Evolutionary conservation across 2,888 invertebrate species (phyloP).

Genomic region (Diarsia rubi): DNA sequence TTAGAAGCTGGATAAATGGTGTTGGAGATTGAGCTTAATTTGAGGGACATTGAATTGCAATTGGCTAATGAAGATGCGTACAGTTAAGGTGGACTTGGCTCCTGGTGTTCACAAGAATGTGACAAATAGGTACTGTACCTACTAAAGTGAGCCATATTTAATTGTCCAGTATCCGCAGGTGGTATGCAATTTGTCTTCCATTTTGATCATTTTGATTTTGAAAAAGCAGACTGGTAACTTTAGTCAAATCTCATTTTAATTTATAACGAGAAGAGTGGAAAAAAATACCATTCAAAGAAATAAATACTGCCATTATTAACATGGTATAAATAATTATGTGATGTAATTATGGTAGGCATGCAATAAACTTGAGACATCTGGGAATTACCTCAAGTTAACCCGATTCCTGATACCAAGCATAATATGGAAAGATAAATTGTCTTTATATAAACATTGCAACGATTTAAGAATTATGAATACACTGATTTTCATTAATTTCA

Average conservation of each 20-base stretch:
- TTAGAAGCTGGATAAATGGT: neutral
- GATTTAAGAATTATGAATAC: too few relatives aligned
- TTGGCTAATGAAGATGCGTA: neutral
- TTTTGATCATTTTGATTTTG: neutral
- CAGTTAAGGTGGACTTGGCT: neutral
- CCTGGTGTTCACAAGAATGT: neutral
- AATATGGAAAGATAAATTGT: neutral
- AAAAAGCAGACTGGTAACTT: neutral
- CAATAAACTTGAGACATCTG: neutral
- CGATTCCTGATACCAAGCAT: neutral
- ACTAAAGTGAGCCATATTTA: neutral
- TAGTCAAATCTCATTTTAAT: neutral
- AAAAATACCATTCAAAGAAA: neutral
- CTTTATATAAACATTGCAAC: neutral
- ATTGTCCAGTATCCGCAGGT: neutral
- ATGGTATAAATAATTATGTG: neutral
- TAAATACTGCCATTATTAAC: neutral
- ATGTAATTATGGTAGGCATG: neutral
- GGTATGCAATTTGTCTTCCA: neutral
- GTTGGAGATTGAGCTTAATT: neutral
- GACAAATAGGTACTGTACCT: neutral
- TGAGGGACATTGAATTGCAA: neutral
- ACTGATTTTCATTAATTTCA: neutral
- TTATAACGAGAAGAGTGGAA: neutral
- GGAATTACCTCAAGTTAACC: neutral